phyloP scores from a whole-genome alignment of 2,113 vertebrate species.

The Cavia aperea region DNA sequence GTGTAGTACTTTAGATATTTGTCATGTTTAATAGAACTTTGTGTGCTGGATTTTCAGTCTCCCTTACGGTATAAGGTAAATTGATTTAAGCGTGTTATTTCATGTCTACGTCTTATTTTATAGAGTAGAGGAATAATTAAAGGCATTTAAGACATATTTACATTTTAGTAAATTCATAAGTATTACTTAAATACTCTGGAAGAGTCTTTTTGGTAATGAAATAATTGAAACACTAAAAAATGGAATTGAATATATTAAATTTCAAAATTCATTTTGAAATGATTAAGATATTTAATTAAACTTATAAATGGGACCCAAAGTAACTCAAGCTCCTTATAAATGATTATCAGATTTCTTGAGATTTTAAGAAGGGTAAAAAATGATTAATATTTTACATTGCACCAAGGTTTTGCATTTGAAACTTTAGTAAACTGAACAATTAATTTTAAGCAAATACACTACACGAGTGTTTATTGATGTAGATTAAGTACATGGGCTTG shows the following conservation, averaged over 20 bases:
- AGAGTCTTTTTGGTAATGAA: slow-evolving; percentile 43
- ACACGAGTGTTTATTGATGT: slow-evolving; percentile 14
- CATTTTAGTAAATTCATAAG: slow-evolving; percentile 51
- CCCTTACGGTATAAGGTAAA: slow-evolving; percentile 29
- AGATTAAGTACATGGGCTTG: neutral
- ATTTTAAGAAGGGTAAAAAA: slow-evolving; percentile 30
- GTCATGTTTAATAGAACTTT: slow-evolving; percentile 8
- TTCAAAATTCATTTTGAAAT: slow-evolving; percentile 60
- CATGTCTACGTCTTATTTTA: slow-evolving; percentile 49
- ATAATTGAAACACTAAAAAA: slow-evolving; percentile 38
- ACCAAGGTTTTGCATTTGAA: slow-evolving; percentile 36
- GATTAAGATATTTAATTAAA: slow-evolving; percentile 57
- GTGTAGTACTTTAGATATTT: neutral
- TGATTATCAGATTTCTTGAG: slow-evolving; percentile 21
- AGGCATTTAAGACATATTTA: slow-evolving; percentile 38
- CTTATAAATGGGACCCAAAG: slow-evolving; percentile 46
- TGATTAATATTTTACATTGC: slow-evolving; percentile 40
- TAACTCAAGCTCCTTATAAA: slow-evolving; percentile 39
- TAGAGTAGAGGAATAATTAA: slow-evolving; percentile 48
- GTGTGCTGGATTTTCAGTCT: slow-evolving; percentile 30
- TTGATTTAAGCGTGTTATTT: slow-evolving; percentile 27
- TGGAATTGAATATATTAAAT: slow-evolving; percentile 42
- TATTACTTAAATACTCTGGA: slow-evolving; percentile 28
- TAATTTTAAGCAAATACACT: slow-evolving; percentile 47
- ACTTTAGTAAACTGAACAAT: slow-evolving; percentile 38